These are phyloP conservation scores for Diachrysia chrysitis DNA, from an alignment of 2,888 invertebrate genomes.

Conservation along the genomic window DNA sequence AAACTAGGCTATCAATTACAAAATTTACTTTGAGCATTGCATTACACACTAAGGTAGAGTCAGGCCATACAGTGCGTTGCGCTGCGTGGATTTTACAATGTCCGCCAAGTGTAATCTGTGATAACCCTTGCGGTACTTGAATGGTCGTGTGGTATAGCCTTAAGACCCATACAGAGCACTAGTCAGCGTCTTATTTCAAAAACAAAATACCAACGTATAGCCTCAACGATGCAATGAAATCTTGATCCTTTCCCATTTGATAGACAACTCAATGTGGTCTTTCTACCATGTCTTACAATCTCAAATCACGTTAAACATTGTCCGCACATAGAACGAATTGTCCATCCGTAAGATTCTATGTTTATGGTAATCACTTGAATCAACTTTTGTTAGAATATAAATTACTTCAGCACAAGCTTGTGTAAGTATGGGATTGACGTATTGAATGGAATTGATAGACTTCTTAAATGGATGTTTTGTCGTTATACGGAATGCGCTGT, in stretches of 20 bases:
- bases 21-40: not conserved
- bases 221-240: conserved; percentile 51
- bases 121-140: not conserved
- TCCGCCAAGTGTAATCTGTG: no score
- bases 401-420: conserved; percentile 32
- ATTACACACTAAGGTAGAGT: not conserved
- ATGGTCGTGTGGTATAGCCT: not conserved
- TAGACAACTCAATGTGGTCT: conserved; percentile 56
- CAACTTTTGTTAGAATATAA: conserved; percentile 51
- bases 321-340: conserved; percentile 46
- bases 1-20: conserved; percentile 1
- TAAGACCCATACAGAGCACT: not conserved
- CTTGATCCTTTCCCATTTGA: conserved; percentile 52
- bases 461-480: conserved; percentile 13
- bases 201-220: conserved; percentile 20
- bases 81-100: no score
- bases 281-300: conserved; percentile 44
- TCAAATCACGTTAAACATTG: conserved; percentile 52
- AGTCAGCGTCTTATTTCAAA: not conserved
- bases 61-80: no score
- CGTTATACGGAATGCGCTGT: conserved; percentile 18
- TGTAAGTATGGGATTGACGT: conserved; percentile 41
- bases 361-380: conserved; percentile 53
- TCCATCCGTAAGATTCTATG: conserved; percentile 45
- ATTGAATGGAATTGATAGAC: conserved; percentile 45